Conservation (phyloP, 2,888 invertebrate genomes). For the Pterostichus madidus region DNA sequence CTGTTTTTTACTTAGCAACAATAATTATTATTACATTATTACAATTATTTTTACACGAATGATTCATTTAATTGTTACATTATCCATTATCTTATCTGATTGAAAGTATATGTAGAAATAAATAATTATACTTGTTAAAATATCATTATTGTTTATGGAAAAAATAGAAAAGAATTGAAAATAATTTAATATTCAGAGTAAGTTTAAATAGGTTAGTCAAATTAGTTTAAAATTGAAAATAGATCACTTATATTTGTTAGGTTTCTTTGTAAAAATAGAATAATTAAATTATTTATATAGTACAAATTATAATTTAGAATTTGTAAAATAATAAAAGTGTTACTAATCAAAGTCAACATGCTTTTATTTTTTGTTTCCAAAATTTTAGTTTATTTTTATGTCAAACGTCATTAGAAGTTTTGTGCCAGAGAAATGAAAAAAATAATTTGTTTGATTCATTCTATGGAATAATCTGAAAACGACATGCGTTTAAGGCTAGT, state of each 20-base stretch:
- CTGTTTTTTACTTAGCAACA: conserved; percentile 26
- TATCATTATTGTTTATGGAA: background rate
- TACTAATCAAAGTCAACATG: conserved; percentile 32
- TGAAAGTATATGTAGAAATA: background rate
- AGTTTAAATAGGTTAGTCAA: conserved; percentile 28
- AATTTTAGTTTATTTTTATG: conserved; percentile 49
- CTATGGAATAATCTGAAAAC: background rate
- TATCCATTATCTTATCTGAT: conserved; percentile 17
- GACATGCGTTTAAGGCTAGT: conserved; percentile 38
- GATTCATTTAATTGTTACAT: conserved; percentile 23
- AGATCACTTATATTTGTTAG: conserved; percentile 15
- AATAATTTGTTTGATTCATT: background rate
- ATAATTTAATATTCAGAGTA: background rate
- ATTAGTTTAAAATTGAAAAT: background rate
- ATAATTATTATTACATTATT: conserved; percentile 25
- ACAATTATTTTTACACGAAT: conserved; percentile 22
- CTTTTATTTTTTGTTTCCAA: conserved; percentile 12
- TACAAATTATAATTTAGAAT: conserved; percentile 28
- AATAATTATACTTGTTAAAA: background rate
- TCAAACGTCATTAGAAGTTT: background rate
- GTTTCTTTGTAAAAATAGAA: background rate
- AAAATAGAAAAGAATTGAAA: background rate
- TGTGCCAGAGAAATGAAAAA: conserved; percentile 7
- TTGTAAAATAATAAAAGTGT: conserved; percentile 41
- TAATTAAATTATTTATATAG: conserved; percentile 22